phyloP scores from a whole-genome alignment of 2,888 invertebrate species.

The Cosmopolites sordidus region DNA sequence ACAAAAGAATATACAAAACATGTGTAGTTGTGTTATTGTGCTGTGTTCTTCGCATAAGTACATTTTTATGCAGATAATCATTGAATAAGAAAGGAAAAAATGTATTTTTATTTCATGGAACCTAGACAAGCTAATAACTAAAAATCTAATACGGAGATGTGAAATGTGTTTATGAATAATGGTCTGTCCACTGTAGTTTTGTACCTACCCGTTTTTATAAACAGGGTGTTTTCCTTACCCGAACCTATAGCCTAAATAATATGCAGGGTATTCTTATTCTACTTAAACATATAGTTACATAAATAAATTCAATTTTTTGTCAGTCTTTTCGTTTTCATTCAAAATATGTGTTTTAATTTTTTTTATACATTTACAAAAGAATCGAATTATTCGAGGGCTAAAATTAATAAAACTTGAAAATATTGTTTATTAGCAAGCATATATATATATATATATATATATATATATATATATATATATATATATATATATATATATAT shows the following conservation, averaged over 20 bases:
- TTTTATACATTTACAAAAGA: conserved; percentile 7
- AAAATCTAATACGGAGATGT: neutral
- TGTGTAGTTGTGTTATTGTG: neutral
- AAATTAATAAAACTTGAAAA: neutral
- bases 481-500: conserved; percentile 7
- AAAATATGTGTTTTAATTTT: conserved; percentile 20
- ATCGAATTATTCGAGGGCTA: neutral
- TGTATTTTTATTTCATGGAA: neutral
- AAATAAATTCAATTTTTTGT: conserved; percentile 25
- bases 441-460: conserved; percentile 8
- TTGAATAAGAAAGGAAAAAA: neutral
- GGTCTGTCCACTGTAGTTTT: conserved; percentile 14
- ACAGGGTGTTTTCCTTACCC: conserved; percentile 28
- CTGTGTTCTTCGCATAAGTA: neutral
- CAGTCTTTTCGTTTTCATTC: conserved; percentile 28
- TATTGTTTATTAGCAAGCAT: conserved; percentile 2
- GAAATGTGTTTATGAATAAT: conserved; percentile 8
- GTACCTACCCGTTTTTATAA: conserved; percentile 26
- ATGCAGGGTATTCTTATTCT: conserved; percentile 26
- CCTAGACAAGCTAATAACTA: neutral
- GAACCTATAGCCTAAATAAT: conserved; percentile 26
- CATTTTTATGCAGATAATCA: neutral
- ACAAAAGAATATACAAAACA: neutral
- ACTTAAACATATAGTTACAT: conserved; percentile 13
- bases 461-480: no score